phyloP scores from a whole-genome alignment of 2,113 vertebrate genomes.

The Sakesphorus luctuosus region DNA sequence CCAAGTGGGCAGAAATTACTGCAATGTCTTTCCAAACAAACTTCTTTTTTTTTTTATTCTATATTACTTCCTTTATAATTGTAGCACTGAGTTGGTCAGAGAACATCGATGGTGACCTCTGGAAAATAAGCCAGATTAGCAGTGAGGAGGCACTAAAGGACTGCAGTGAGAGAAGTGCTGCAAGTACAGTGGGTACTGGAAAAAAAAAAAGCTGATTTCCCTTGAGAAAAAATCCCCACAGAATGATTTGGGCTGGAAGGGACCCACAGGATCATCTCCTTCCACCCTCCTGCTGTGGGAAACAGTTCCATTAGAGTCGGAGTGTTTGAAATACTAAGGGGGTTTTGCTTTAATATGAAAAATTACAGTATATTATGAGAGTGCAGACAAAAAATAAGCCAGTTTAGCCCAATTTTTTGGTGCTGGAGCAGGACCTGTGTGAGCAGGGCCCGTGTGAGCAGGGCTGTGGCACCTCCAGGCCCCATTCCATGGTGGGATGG shows the following conservation, averaged over 20 bases:
- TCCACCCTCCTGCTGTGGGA: neutral
- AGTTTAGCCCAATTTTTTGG: neutral
- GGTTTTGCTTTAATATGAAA: neutral
- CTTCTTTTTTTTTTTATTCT: neutral
- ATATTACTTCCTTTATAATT: neutral
- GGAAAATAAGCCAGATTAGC: conserved; percentile 1
- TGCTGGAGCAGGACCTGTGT: neutral
- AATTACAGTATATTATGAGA: neutral
- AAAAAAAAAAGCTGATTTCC: neutral
- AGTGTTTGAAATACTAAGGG: neutral
- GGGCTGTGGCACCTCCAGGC: neutral
- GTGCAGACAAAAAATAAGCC: neutral
- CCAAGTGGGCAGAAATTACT: neutral
- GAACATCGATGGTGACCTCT: neutral
- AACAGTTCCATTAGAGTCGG: neutral
- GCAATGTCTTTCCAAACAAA: neutral
- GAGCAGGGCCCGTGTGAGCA: neutral
- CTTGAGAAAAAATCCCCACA: neutral
- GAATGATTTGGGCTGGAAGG: neutral
- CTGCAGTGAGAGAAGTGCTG: neutral
- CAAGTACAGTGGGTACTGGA: neutral
- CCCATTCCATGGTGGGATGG: neutral
- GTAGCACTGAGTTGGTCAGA: conserved; percentile 10
- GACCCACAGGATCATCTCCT: neutral
- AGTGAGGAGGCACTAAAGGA: neutral